phyloP scores from a whole-genome alignment of 2,113 vertebrate species.

The Nestor notabilis region DNA sequence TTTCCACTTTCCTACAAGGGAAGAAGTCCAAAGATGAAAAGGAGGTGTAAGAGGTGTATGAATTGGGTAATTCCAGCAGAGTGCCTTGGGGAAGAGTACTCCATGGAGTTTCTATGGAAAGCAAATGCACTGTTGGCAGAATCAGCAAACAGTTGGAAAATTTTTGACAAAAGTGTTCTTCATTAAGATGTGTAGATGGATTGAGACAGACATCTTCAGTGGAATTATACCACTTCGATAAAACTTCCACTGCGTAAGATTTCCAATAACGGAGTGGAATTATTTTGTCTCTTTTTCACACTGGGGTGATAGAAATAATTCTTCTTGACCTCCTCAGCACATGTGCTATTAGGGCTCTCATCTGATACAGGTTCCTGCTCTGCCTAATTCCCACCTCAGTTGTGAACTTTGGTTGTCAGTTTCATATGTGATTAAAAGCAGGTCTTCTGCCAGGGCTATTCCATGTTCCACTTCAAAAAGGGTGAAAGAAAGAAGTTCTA shows the following conservation, averaged over 20 bases:
- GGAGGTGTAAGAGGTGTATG: neutral
- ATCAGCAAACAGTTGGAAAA: neutral
- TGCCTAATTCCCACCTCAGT: neutral
- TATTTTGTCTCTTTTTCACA: neutral
- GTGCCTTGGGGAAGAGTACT: neutral
- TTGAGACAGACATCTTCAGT: neutral
- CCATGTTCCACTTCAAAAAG: neutral
- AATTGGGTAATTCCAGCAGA: neutral
- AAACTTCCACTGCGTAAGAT: neutral
- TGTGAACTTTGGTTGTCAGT: neutral
- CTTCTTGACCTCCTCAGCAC: neutral
- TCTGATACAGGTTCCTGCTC: neutral
- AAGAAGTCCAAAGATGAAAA: neutral
- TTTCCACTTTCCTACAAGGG: neutral
- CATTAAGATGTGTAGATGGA: neutral
- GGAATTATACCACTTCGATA: neutral
- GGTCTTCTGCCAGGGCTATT: neutral
- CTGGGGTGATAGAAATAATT: neutral
- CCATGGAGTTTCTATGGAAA: neutral
- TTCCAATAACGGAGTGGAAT: neutral
- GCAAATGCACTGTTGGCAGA: neutral
- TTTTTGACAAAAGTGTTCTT: neutral
- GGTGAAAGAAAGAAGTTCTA: neutral
- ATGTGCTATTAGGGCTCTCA: neutral
- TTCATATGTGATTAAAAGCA: neutral